These are phyloP conservation scores for Takifugu ocellatus DNA, from an alignment of 2,797 vertebrate species.

Conservation along the genomic window DNA sequence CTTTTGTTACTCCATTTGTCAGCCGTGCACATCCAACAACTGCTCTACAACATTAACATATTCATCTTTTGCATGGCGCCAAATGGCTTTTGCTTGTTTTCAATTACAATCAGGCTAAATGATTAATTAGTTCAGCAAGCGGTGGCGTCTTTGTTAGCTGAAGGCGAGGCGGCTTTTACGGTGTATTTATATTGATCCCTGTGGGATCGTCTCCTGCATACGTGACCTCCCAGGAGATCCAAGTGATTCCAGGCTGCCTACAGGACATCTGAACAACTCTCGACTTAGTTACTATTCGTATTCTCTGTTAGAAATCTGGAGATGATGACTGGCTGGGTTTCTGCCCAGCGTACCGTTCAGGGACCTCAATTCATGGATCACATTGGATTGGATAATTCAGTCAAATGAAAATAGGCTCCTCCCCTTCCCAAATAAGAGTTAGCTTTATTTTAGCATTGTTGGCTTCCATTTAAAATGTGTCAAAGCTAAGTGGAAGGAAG, in stretches of 20 bases:
- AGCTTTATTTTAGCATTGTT: too few species aligned
- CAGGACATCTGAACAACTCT: constrained; percentile 10
- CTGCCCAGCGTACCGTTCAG: background rate
- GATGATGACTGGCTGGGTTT: background rate
- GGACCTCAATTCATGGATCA: too few species aligned
- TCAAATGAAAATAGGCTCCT: too few species aligned
- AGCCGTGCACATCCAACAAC: constrained; percentile 3
- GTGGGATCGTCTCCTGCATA: constrained; percentile 12
- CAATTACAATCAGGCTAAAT: constrained; percentile 35
- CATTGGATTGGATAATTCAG: too few species aligned
- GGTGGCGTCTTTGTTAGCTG: constrained; percentile 13
- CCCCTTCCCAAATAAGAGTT: too few species aligned
- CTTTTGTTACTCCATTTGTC: too few species aligned
- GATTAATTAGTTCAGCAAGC: constrained; percentile 31
- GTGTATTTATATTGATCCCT: constrained; percentile 34
- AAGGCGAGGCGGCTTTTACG: constrained; percentile 24
- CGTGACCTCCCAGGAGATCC: constrained; percentile 20
- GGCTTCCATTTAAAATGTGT: too few species aligned
- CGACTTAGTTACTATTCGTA: constrained; percentile 16
- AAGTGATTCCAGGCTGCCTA: constrained; percentile 13
- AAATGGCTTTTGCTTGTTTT: constrained; percentile 34
- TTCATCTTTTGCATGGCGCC: constrained; percentile 27
- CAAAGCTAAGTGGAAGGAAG: too few species aligned
- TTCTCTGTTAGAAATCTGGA: background rate
- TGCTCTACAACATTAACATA: constrained; percentile 32